A percentile compares a stretch with the other conserved stretches of the same genome.
Conservation (phyloP, 2,888 invertebrate genomes). For the Colostygia pectinataria region DNA sequence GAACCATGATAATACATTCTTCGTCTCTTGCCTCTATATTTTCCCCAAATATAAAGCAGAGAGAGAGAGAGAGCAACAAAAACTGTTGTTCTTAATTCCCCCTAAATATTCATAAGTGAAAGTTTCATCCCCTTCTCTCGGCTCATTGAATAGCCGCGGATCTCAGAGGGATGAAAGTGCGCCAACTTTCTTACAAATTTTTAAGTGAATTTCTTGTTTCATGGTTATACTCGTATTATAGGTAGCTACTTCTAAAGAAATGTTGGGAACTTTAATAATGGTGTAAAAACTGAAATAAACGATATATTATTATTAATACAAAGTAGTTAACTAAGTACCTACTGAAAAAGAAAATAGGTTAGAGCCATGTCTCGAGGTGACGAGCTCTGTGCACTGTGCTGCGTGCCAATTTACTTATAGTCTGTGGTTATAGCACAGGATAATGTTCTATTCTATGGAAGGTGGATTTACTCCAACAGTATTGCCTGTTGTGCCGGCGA, state of each 20-base stretch:
- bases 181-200: conserved; percentile 11
- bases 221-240: neutral
- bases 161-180: conserved; percentile 16
- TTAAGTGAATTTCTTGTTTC: conserved; percentile 11
- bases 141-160: conserved; percentile 26
- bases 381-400: too few species aligned
- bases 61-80: neutral
- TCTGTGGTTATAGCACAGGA: too few species aligned
- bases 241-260: neutral
- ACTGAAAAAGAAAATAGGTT: too few species aligned
- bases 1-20: too few species aligned
- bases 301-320: too few species aligned
- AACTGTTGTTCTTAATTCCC: conserved; percentile 7
- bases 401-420: too few species aligned
- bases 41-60: neutral
- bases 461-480: too few species aligned
- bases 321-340: too few species aligned
- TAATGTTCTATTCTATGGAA: too few species aligned
- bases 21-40: neutral
- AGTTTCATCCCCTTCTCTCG: conserved; percentile 25
- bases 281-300: too few species aligned
- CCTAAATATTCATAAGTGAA: conserved; percentile 30
- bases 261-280: conserved; percentile 2
- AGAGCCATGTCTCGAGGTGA: too few species aligned
- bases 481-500: too few species aligned